Percentiles rank a stretch among this genome's conserved stretches.
phyloP scores from a whole-genome alignment of 2,888 invertebrate species.

The Machimus atricapillus region DNA sequence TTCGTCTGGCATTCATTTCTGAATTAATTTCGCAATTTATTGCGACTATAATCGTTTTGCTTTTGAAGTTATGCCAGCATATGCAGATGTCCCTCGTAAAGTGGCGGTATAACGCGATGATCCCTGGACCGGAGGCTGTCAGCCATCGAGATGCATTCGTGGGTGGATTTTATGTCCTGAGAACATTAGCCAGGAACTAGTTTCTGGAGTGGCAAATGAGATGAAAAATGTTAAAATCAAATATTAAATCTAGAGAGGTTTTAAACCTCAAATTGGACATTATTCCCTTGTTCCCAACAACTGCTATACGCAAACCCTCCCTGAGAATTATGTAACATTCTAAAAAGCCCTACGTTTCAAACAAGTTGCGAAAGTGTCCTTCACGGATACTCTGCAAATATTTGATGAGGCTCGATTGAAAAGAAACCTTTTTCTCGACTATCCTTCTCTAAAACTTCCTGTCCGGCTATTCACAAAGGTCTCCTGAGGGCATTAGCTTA shows the following conservation, averaged over 20 bases:
- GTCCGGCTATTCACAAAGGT: background rate
- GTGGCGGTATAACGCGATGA: background rate
- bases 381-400: background rate
- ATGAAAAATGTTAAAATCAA: background rate
- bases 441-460: background rate
- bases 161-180: background rate
- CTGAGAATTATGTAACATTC: background rate
- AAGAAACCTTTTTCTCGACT: background rate
- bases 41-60: background rate
- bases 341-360: background rate
- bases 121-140: background rate
- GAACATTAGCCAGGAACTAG: background rate
- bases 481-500: background rate
- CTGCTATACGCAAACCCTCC: background rate
- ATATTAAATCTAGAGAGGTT: background rate
- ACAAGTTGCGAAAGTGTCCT: background rate
- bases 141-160: background rate
- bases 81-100: background rate
- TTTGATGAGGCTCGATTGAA: background rate
- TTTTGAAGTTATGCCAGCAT: background rate
- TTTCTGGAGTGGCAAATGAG: background rate
- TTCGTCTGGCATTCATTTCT: background rate
- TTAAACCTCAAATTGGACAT: background rate
- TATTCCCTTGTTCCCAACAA: background rate
- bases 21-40: background rate